phyloP scores from a whole-genome alignment of 2,797 vertebrate species.

The Mormyrus proboscirostris region DNA sequence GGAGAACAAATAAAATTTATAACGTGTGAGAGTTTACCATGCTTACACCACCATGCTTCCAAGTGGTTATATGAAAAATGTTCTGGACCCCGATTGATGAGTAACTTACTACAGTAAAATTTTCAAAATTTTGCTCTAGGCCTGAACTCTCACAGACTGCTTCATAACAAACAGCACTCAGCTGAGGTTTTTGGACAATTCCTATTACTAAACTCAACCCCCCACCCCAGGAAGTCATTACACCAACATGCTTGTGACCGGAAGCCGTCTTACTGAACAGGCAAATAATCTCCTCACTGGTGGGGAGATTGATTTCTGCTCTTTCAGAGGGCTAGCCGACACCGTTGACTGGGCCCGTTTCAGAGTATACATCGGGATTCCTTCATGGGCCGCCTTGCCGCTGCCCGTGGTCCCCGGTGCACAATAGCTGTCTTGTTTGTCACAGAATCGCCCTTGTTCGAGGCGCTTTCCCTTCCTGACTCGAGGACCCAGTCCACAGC shows the following conservation, averaged over 20 bases:
- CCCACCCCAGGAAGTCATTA: neutral
- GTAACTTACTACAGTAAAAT: neutral
- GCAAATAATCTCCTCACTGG: conserved; percentile 43
- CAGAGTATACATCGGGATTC: conserved; percentile 45
- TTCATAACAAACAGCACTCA: neutral
- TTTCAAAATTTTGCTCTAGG: conserved; percentile 43
- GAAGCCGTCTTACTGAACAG: conserved; percentile 34
- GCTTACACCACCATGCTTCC: neutral
- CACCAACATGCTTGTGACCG: conserved; percentile 32
- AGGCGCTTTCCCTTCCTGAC: conserved; percentile 33
- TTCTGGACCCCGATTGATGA: conserved; percentile 45
- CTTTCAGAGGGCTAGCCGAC: conserved; percentile 49
- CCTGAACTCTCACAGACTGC: neutral
- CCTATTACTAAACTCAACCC: neutral
- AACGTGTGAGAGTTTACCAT: neutral
- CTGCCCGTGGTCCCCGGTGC: conserved; percentile 27
- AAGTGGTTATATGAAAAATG: conserved; percentile 37
- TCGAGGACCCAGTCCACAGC: conserved; percentile 10
- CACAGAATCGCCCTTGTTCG: conserved; percentile 31
- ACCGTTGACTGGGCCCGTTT: conserved; percentile 40
- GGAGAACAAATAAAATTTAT: neutral
- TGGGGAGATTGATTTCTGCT: conserved; percentile 45
- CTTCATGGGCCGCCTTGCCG: conserved; percentile 38
- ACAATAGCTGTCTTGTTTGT: conserved; percentile 53
- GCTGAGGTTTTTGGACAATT: neutral